Conservation (phyloP, 2,113 vertebrate species). For the Brachyistius frenatus region DNA sequence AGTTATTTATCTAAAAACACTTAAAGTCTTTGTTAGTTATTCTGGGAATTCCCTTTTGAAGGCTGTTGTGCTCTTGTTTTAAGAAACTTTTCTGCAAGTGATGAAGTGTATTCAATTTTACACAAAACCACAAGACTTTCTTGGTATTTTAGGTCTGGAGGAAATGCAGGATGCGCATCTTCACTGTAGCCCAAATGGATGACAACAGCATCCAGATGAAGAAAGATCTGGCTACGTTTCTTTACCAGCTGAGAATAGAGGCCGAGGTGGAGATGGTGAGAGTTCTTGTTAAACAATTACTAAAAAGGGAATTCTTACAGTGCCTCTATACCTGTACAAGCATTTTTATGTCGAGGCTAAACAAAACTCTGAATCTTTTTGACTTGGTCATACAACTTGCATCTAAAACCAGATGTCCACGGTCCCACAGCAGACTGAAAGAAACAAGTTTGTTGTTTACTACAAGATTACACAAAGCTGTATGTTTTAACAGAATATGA, state of each 20-base stretch:
- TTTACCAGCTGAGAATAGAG: slow-evolving; percentile 97
- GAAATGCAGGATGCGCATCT: slow-evolving; percentile 98
- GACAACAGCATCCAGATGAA: slow-evolving; percentile 99
- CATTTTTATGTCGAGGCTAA: neutral
- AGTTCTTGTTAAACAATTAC: neutral
- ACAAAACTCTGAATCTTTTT: neutral
- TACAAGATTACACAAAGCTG: neutral
- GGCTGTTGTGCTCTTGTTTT: neutral
- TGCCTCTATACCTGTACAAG: neutral
- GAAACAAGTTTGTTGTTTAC: neutral
- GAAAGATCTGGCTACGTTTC: slow-evolving; percentile 95
- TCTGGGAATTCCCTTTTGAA: neutral
- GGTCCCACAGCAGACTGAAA: neutral
- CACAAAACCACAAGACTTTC: neutral
- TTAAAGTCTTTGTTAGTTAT: neutral
- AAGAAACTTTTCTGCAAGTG: too few relatives aligned
- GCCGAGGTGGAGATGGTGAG: slow-evolving; percentile 98
- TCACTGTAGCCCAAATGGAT: slow-evolving; percentile 98
- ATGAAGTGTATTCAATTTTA: neutral
- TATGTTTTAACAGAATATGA: neutral
- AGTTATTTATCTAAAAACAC: too few relatives aligned
- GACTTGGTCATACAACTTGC: neutral
- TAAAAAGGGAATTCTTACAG: neutral
- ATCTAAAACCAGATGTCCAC: slow-evolving; percentile 18
- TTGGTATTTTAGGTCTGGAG: slow-evolving; percentile 91